Evolutionary conservation across 64 coral and sea anemone species (phyloP).

Genomic region (Actinia tenebrosa): DNA sequence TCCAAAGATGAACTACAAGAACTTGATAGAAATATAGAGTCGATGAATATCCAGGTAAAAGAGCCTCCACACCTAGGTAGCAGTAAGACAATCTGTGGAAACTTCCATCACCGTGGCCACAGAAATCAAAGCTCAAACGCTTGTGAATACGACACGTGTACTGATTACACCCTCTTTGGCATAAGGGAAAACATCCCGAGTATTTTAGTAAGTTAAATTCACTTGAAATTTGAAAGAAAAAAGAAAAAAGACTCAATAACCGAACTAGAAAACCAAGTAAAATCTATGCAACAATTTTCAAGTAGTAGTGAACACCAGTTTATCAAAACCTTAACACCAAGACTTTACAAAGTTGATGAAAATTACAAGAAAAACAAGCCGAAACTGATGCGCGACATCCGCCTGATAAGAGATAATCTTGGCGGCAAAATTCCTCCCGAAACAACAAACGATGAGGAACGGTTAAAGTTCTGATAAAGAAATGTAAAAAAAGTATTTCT

Average conservation of each 20-base stretch:
- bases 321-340: conserved; percentile 19
- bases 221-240: conserved; percentile 9
- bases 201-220: conserved; percentile 31
- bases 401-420: background rate
- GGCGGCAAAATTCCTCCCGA: conserved; percentile 27
- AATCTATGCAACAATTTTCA: conserved; percentile 35
- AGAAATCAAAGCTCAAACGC: background rate
- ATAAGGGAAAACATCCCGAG: conserved; percentile 23
- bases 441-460: conserved; percentile 33
- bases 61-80: background rate
- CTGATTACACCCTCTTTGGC: background rate
- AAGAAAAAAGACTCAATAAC: background rate
- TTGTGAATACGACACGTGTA: background rate
- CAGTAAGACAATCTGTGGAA: background rate
- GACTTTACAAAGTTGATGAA: conserved; percentile 19
- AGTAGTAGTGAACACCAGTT: conserved; percentile 25
- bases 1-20: background rate
- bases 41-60: background rate
- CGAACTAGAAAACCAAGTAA: background rate
- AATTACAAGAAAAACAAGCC: conserved; percentile 28
- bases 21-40: background rate
- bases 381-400: conserved; percentile 36
- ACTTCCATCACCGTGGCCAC: background rate
- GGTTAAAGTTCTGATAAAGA: conserved; percentile 18
- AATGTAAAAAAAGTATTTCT: conserved; percentile 18